Base-by-base conservation (phyloP, 37 sponge, comb jelly and placozoan genomes). In the Axinella damicornis region DNA sequence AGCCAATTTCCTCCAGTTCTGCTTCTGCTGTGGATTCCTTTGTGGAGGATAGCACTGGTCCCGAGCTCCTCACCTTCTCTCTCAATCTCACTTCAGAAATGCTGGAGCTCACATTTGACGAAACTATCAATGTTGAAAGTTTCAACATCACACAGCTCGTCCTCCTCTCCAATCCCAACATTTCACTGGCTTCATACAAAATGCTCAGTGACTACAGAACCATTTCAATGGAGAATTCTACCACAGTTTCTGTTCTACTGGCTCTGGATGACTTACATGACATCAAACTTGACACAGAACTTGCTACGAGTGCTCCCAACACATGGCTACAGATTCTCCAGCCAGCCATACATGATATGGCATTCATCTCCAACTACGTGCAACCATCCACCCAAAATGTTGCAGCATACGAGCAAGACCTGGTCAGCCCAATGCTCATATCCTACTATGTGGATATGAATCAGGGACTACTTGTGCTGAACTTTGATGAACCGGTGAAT, bases 401-500 rank as follows among this genome's bases (percentile, higher is more conserved):
- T 14, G 38, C 11, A 16, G 65, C 28, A 67, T 92, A 70, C 79
- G 65, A 33, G 24, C 77, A 69, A 55, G 94, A 97, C 46, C 15
- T 36, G 20, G 77, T 86, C 0, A 54, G 21, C 13, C 97, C 97
- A 12, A 33, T 64, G 35, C 68, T 97, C 21, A 18, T 78, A 20
- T 81, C 86, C 5, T 97, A 92, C 67, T 37, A 46, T 14, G 90
- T 94, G 25, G 90, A 97, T 35, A 62, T 97, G 89, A 97, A 94
- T 68, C 33, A 24, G 5, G 97, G 92, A 0, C 65, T 84, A 1
- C 57, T 97, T 0, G 57, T 67, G 2, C 59, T 97, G 34, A 91
- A 71, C 35, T 97, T 97, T 84, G 92, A 97, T 69, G 97, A 97
- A 58, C 95, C 94, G 9, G 90, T 97, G 17, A 61, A 89, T 85